Percentiles rank a stretch among this genome's conserved stretches.
Evolutionary conservation across 2,113 vertebrate species (phyloP).

Genomic region (Epinephelus fuscoguttatus): DNA sequence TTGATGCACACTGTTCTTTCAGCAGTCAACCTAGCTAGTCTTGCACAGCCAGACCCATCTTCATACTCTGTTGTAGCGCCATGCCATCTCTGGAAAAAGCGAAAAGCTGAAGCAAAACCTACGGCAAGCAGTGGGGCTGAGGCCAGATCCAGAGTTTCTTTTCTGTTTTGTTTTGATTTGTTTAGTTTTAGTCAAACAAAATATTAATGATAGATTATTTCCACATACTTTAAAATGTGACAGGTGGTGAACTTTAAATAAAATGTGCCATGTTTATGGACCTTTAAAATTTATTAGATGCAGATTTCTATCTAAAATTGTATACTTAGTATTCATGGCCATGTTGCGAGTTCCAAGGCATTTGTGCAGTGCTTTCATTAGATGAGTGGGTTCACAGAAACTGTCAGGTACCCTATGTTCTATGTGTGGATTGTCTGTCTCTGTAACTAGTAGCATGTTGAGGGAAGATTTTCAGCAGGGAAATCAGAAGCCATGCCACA

Average conservation of each 20-base stretch:
- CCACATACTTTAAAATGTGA: no score
- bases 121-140: no score
- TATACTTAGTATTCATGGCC: not conserved
- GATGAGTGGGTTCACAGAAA: slow-evolving; percentile 20
- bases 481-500: slow-evolving; percentile 74
- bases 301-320: not conserved
- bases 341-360: not conserved
- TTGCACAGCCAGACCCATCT: no score
- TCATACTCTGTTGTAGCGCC: no score
- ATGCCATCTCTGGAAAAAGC: no score
- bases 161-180: no score
- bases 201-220: no score
- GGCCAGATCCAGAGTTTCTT: no score
- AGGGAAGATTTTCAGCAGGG: slow-evolving; percentile 60
- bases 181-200: no score
- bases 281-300: not conserved
- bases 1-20: no score
- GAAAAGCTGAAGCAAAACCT: no score
- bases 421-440: slow-evolving; percentile 40
- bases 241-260: not conserved
- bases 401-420: slow-evolving; percentile 32
- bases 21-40: no score
- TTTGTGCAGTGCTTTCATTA: slow-evolving; percentile 21
- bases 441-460: slow-evolving; percentile 68
- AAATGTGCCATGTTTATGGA: not conserved